These are phyloP conservation scores for Pseudanteris insignis DNA, from an alignment of 2,888 invertebrate genomes.

Conservation along the genomic window DNA sequence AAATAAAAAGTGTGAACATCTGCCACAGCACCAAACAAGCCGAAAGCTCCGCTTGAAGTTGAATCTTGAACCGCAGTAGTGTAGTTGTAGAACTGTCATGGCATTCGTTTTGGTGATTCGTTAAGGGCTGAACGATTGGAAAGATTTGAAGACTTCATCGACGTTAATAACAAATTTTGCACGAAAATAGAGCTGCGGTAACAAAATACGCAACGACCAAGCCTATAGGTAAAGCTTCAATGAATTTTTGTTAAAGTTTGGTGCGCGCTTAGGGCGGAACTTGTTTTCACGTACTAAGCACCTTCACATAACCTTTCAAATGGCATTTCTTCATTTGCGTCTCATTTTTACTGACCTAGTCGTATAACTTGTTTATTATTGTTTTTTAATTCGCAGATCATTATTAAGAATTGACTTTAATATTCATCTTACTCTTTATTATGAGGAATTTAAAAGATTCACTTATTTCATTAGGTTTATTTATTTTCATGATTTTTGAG, in stretches of 20 bases:
- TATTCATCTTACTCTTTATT: too few species aligned
- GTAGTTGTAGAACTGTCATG: too few species aligned
- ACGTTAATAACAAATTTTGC: conserved; percentile 6
- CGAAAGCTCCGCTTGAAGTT: conserved; percentile 13
- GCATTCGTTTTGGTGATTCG: conserved; percentile 28
- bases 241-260: background rate
- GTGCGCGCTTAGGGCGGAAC: background rate
- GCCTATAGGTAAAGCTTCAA: conserved; percentile 18
- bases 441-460: too few species aligned
- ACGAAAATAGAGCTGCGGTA: conserved; percentile 16
- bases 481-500: too few species aligned
- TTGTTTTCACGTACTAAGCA: background rate
- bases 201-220: conserved; percentile 7
- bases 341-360: background rate
- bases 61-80: conserved; percentile 16
- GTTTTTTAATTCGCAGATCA: too few species aligned
- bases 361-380: too few species aligned
- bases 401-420: too few species aligned
- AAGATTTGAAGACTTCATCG: background rate
- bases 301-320: conserved; percentile 22
- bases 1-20: conserved; percentile 42
- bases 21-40: conserved; percentile 39
- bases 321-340: conserved; percentile 7
- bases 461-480: too few species aligned
- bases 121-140: conserved; percentile 7